Evolutionary conservation across 2,113 vertebrate species (phyloP).

Genomic region (Malurus melanocephalus): DNA sequence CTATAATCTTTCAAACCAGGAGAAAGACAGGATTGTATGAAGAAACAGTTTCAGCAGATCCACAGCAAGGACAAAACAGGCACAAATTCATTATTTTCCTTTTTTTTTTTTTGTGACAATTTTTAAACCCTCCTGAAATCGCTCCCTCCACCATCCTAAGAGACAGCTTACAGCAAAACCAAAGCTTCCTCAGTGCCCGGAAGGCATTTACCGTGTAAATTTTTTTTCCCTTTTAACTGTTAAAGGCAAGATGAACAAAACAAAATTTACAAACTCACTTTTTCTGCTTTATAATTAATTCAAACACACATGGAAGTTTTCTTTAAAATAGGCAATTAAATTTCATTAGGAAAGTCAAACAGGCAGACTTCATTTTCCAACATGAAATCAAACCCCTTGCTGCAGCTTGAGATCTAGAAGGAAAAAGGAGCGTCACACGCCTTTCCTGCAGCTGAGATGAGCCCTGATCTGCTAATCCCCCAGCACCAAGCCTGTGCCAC

Average conservation of each 20-base stretch:
- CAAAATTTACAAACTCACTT: not conserved
- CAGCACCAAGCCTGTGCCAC: not conserved
- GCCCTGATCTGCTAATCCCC: not conserved
- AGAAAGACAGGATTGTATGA: not conserved
- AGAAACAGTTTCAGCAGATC: not conserved
- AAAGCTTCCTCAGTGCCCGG: not conserved
- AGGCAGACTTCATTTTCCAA: not conserved
- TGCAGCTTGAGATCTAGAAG: not conserved
- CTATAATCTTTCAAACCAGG: not conserved
- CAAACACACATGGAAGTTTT: not conserved
- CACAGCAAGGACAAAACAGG: not conserved
- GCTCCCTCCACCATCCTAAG: not conserved
- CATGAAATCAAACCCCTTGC: not conserved
- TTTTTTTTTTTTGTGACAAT: not conserved
- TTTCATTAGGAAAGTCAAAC: not conserved
- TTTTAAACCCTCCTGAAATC: not conserved
- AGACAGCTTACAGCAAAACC: not conserved
- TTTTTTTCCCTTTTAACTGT: not conserved
- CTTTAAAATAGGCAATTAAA: not conserved
- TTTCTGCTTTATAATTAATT: not conserved
- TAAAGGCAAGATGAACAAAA: not conserved
- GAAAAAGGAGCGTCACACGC: not conserved
- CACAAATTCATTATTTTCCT: not conserved
- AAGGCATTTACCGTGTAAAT: not conserved
- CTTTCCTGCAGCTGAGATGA: not conserved